Conservation (phyloP, 1,140 invertebrate species). For the Frieseomelitta varia region DNA sequence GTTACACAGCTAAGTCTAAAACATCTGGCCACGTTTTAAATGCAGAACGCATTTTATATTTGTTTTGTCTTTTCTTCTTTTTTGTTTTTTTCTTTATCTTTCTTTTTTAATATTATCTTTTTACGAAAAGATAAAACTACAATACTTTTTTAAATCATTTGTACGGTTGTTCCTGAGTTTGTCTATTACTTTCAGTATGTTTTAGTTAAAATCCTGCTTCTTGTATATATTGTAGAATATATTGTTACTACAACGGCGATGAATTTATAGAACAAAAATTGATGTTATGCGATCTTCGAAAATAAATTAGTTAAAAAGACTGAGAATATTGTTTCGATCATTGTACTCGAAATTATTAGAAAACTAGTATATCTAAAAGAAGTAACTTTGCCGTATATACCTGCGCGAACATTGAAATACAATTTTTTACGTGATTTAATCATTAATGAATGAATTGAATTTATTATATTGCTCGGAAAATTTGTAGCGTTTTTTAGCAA, state of each 20-base stretch:
- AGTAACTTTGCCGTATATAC: constrained; percentile 12
- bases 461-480: not conserved
- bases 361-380: not conserved
- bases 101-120: not conserved
- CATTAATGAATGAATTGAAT: not conserved
- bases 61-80: too few species aligned
- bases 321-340: not conserved
- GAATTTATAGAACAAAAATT: not conserved
- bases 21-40: constrained; percentile 55
- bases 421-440: not conserved
- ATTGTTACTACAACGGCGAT: not conserved
- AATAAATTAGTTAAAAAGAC: not conserved
- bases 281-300: not conserved
- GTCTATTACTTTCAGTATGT: not conserved
- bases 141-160: not conserved
- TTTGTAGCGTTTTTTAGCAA: not conserved
- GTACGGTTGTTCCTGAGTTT: not conserved
- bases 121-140: not conserved
- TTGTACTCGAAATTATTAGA: not conserved
- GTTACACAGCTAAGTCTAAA: constrained; percentile 46
- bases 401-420: not conserved
- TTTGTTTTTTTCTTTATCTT: not conserved
- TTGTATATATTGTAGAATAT: not conserved
- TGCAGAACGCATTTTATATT: constrained; percentile 45
- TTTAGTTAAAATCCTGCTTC: not conserved